Base-by-base conservation (phyloP, 2,888 invertebrate species). In the Arrhopalites spinosus region DNA sequence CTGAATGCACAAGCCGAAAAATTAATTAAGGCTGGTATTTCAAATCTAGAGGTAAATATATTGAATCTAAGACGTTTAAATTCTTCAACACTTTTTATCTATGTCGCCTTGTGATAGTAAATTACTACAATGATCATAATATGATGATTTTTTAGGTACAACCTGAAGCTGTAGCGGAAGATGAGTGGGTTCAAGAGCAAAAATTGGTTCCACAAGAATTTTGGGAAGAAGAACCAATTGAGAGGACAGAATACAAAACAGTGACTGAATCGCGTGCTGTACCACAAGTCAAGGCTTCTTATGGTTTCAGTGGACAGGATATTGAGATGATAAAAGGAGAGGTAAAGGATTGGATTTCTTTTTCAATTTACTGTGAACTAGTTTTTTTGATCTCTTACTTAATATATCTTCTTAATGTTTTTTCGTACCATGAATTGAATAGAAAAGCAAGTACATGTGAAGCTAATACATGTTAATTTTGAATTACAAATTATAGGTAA, bases 321-420 rank as follows among this genome's bases (percentile, higher is more conserved):
- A 94, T 97, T 88, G 90, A 91, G 68, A 94, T 96, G 90, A 89
- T 89, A 73, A 98, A 97, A 86, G 95, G 95, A 73, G 96, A 98
- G 87, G 88, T 88, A n/a, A n/a, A n/a, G n/a, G n/a, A n/a, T n/a
- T n/a, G n/a, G 36, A 67, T 43, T 53, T 61, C 2, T 45, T 50
- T 29, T 29, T 27, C 36, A 36, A 11, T 36, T n/a, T n/a, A n/a
- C n/a, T n/a, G n/a, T n/a, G n/a, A n/a, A n/a, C n/a, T n/a, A n/a
- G n/a, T n/a, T n/a, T n/a, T n/a, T n/a, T n/a, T n/a, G n/a, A n/a
- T n/a, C n/a, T n/a, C n/a, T n/a, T n/a, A n/a, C n/a, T n/a, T n/a
- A 56, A 23, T n/a, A 13, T 56, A 43, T n/a, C 43, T 67, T 36
- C 67, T n/a, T 2, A 11, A 11, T 45, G 7, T 45, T 45, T 45